Percentiles rank a stretch among this genome's conserved stretches.
These are phyloP conservation scores for Tiphia femorata DNA, from an alignment of 2,888 invertebrate genomes.

Conservation along the genomic window DNA sequence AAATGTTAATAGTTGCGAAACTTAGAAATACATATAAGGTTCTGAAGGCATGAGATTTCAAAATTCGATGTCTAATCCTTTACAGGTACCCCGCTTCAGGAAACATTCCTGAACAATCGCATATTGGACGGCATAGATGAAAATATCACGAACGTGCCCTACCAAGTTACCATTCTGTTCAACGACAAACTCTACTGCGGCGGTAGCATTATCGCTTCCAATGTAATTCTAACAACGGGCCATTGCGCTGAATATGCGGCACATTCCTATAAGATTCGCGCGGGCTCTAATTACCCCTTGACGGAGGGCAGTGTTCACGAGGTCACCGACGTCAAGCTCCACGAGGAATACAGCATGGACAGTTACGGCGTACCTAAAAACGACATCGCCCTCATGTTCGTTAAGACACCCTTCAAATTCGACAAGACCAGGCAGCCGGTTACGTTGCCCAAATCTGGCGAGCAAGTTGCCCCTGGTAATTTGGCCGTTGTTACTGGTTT, in stretches of 20 bases:
- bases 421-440: conserved; percentile 68
- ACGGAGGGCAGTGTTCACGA: conserved; percentile 23
- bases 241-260: conserved; percentile 70
- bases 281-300: conserved; percentile 71
- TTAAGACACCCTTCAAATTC: conserved; percentile 69
- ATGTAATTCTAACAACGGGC: conserved; percentile 72
- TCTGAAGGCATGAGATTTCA: too few relatives aligned
- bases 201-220: conserved; percentile 70
- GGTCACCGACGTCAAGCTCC: conserved; percentile 22
- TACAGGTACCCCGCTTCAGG: too few relatives aligned
- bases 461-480: conserved; percentile 20
- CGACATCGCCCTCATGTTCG: conserved; percentile 73
- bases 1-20: too few relatives aligned
- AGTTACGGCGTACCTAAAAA: conserved; percentile 33
- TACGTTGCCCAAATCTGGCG: conserved; percentile 63
- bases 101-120: too few relatives aligned
- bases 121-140: conserved; percentile 71
- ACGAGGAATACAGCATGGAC: conserved; percentile 22
- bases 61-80: too few relatives aligned
- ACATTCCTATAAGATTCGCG: conserved; percentile 62
- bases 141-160: conserved; percentile 69
- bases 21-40: too few relatives aligned
- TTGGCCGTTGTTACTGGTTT: conserved; percentile 44
- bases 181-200: conserved; percentile 71
- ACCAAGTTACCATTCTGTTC: conserved; percentile 68